A percentile compares a stretch with the other conserved stretches of the same genome.
Evolutionary conservation across 2,888 invertebrate species (phyloP).

Genomic region (Pasiphila rectangulata): DNA sequence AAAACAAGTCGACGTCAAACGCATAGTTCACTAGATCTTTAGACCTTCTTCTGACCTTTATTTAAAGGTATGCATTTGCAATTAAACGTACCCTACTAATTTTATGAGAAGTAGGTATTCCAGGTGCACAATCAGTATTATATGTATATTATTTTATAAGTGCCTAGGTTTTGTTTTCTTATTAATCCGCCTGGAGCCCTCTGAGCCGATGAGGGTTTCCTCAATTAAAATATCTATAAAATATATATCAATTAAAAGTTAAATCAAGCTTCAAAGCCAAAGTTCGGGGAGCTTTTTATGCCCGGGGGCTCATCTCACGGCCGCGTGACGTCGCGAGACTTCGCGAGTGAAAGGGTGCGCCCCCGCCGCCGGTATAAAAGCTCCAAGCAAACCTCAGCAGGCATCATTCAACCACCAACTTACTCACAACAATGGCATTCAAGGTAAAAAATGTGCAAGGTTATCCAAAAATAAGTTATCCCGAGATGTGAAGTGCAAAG

Average conservation of each 20-base stretch:
- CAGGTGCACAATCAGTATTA: too few relatives aligned
- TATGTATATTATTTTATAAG: too few relatives aligned
- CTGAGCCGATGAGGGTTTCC: too few relatives aligned
- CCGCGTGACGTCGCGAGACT: conserved; percentile 48
- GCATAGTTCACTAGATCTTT: too few relatives aligned
- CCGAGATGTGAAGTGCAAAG: conserved; percentile 24
- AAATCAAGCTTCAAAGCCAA: conserved; percentile 21
- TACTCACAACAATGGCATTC: conserved; percentile 69
- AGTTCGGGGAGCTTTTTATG: conserved; percentile 40
- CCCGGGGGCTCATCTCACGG: conserved; percentile 66
- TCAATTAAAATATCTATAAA: too few relatives aligned
- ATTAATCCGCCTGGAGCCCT: too few relatives aligned
- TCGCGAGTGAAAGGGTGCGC: conserved; percentile 72
- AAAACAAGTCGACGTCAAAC: too few relatives aligned
- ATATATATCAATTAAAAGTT: background rate
- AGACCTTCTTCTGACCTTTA: too few relatives aligned
- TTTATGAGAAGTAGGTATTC: too few relatives aligned
- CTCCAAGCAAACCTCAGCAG: conserved; percentile 55
- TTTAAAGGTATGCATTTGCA: too few relatives aligned
- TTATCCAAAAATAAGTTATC: conserved; percentile 18
- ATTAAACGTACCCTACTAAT: too few relatives aligned
- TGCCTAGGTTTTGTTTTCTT: too few relatives aligned
- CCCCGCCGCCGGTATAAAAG: conserved; percentile 67
- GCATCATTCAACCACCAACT: conserved; percentile 67
- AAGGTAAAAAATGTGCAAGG: conserved; percentile 60